phyloP scores from a whole-genome alignment of 2,113 vertebrate genomes.

The Fregata magnificens region DNA sequence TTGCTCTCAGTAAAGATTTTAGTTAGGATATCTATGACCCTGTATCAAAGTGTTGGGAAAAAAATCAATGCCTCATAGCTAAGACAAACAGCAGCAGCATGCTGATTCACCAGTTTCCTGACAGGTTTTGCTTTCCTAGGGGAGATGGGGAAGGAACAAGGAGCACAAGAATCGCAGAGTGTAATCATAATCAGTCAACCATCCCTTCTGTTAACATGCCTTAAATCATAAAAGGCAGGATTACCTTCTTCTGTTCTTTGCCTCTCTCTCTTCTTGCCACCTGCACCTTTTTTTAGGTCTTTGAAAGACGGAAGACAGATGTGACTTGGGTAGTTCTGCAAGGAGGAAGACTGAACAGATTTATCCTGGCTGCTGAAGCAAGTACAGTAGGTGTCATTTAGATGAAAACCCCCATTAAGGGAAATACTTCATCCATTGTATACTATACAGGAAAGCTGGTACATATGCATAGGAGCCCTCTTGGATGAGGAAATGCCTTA shows the following conservation, averaged over 20 bases:
- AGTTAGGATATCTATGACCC: slow-evolving; percentile 13
- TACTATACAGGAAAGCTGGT: background rate
- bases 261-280: background rate
- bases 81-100: slow-evolving; percentile 27
- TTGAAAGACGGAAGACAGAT: background rate
- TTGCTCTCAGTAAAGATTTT: slow-evolving; percentile 34
- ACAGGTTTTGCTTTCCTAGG: background rate
- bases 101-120: slow-evolving; percentile 41
- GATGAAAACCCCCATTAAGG: background rate
- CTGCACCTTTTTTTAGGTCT: background rate
- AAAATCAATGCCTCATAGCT: slow-evolving; percentile 47
- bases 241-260: background rate
- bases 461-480: background rate
- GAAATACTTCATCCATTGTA: background rate
- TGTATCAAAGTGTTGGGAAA: background rate
- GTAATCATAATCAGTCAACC: background rate
- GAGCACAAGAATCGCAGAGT: background rate
- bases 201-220: slow-evolving; percentile 12
- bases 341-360: background rate
- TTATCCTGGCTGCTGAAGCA: background rate
- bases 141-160: background rate
- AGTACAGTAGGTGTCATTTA: background rate
- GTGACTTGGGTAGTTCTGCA: background rate
- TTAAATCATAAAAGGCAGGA: slow-evolving; percentile 14
- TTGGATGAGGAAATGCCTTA: background rate